Conservation (phyloP, 1,140 invertebrate genomes). For the Magallana angulata region DNA sequence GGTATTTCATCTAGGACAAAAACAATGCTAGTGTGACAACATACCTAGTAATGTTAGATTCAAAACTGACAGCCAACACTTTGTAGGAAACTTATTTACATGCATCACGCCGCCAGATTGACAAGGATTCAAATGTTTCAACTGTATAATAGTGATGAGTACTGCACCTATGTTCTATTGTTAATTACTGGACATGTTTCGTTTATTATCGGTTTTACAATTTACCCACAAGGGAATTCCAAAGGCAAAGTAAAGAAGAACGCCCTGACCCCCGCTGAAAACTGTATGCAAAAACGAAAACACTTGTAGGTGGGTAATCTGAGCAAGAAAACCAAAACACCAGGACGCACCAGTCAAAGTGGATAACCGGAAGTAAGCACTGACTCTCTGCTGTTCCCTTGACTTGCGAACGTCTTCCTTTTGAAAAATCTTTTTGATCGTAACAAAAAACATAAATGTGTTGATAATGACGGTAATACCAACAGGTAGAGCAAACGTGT, state of each 20-base stretch:
- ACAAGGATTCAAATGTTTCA: too few relatives aligned
- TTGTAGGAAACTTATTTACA: too few relatives aligned
- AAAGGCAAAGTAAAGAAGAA: conserved; percentile 11
- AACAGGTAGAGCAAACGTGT: conserved; percentile 8
- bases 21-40: too few relatives aligned
- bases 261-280: background rate
- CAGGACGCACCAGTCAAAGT: background rate
- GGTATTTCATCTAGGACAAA: too few relatives aligned
- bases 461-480: background rate
- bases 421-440: background rate
- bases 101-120: too few relatives aligned
- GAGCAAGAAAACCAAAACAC: background rate
- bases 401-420: background rate
- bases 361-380: conserved; percentile 13
- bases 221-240: background rate
- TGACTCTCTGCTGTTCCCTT: background rate
- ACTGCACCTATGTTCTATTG: too few relatives aligned
- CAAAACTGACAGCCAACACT: too few relatives aligned
- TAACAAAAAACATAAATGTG: conserved; percentile 10
- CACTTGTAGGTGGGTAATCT: background rate
- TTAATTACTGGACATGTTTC: too few relatives aligned
- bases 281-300: conserved; percentile 17
- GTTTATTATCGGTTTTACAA: background rate
- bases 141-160: too few relatives aligned
- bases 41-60: too few relatives aligned